phyloP scores from a whole-genome alignment of 2,888 invertebrate species.

The Sinotaia quadrata region DNA sequence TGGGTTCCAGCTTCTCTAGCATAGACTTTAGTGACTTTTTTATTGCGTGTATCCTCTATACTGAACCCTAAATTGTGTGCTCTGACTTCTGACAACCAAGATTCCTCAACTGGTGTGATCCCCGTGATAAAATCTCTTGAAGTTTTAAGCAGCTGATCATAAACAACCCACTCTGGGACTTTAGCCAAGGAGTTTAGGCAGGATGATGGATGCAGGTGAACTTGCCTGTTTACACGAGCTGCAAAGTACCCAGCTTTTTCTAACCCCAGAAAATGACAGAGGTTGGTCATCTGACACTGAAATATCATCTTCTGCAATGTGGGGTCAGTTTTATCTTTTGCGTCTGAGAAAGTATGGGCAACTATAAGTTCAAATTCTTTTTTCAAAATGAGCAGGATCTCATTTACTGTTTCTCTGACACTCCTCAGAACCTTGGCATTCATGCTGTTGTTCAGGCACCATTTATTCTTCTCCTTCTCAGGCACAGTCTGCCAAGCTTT shows the following conservation, averaged over 20 bases:
- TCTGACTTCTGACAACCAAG: slow-evolving; percentile 40
- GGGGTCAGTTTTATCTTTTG: slow-evolving; percentile 31
- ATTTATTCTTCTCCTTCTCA: slow-evolving; percentile 54
- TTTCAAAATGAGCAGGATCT: slow-evolving; percentile 46
- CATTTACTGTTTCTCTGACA: slow-evolving; percentile 52
- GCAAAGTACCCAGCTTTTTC: slow-evolving; percentile 57
- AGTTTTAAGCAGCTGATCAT: slow-evolving; percentile 55
- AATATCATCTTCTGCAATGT: slow-evolving; percentile 53
- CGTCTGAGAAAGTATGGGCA: slow-evolving; percentile 37
- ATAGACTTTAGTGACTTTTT: slow-evolving; percentile 37
- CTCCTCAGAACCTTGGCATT: slow-evolving; percentile 66
- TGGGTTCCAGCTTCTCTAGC: slow-evolving; percentile 45
- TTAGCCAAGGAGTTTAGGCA: slow-evolving; percentile 45
- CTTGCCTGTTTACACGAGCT: slow-evolving; percentile 41
- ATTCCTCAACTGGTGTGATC: slow-evolving; percentile 54
- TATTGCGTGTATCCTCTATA: slow-evolving; percentile 36
- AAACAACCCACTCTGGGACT: slow-evolving; percentile 61
- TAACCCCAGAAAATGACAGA: slow-evolving; percentile 59
- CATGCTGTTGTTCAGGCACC: slow-evolving; percentile 66
- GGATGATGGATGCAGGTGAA: slow-evolving; percentile 64
- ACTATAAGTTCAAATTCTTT: slow-evolving; percentile 44
- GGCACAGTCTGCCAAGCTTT: slow-evolving; percentile 55
- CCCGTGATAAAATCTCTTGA: slow-evolving; percentile 57
- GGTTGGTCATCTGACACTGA: slow-evolving; percentile 49
- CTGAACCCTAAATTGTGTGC: slow-evolving; percentile 37